A percentile compares a stretch with the other conserved stretches of the same genome.
These are phyloP conservation scores for Pectinophora gossypiella DNA, from an alignment of 1,140 invertebrate species.

Conservation along the genomic window DNA sequence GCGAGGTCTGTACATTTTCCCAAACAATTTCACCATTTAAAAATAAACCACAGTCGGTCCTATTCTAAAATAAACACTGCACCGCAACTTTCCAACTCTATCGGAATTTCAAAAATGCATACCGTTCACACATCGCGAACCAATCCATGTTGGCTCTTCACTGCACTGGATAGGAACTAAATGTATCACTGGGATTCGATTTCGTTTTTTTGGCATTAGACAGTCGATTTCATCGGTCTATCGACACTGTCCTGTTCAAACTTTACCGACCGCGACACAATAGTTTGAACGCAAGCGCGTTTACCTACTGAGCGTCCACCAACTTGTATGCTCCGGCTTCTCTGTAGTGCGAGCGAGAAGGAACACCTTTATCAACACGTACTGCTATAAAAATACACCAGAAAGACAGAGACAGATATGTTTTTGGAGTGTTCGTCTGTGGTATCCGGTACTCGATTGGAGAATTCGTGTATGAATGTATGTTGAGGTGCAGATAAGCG, in stretches of 20 bases:
- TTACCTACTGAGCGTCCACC: slow-evolving; percentile 49
- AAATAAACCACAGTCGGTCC: slow-evolving; percentile 11
- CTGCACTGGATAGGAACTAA: too few species aligned
- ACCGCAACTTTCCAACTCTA: slow-evolving; percentile 49
- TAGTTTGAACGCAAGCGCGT: too few species aligned
- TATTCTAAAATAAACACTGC: slow-evolving; percentile 16
- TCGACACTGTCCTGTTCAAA: too few species aligned
- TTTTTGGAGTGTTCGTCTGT: slow-evolving; percentile 16
- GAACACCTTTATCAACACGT: slow-evolving; percentile 8
- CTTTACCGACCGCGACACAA: too few species aligned
- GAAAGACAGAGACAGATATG: slow-evolving; percentile 29
- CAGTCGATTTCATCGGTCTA: too few species aligned
- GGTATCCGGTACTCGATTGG: slow-evolving; percentile 62
- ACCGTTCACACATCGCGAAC: slow-evolving; percentile 30
- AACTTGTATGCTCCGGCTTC: slow-evolving; percentile 11
- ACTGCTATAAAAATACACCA: slow-evolving; percentile 1
- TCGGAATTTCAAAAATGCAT: slow-evolving; percentile 40
- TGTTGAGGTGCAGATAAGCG: slow-evolving; percentile 29
- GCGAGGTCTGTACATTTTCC: slow-evolving; percentile 28
- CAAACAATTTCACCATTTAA: slow-evolving; percentile 9
- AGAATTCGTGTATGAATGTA: slow-evolving; percentile 46
- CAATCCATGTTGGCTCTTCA: slow-evolving; percentile 16
- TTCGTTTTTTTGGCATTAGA: too few species aligned
- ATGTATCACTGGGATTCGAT: too few species aligned
- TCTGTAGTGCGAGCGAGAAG: slow-evolving; percentile 35